Evolutionary conservation across 1,140 invertebrate species (phyloP).

Genomic region (Heterodera carotae): DNA sequence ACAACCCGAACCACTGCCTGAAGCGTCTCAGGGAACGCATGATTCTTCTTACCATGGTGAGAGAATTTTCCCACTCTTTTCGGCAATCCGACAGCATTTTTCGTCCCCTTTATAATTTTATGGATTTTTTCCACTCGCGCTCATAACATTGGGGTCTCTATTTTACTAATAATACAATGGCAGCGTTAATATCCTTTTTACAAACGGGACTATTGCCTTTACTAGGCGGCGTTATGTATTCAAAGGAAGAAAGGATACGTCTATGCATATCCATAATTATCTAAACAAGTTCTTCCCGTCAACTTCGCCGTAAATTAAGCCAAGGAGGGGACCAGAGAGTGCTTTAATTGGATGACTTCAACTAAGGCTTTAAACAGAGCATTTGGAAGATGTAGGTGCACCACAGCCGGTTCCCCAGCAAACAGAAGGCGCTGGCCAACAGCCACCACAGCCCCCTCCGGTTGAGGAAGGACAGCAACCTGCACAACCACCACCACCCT

Average conservation of each 20-base stretch:
- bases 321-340: neutral
- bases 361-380: neutral
- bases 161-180: too few relatives aligned
- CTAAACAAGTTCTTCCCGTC: too few relatives aligned
- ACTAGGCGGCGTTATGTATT: too few relatives aligned
- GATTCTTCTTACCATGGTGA: constrained; percentile 11
- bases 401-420: neutral
- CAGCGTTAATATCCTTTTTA: too few relatives aligned
- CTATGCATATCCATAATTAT: too few relatives aligned
- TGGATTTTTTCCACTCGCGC: too few relatives aligned
- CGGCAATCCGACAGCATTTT: too few relatives aligned
- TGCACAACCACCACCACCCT: constrained; percentile 34
- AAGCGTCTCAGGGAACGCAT: neutral
- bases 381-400: neutral
- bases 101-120: too few relatives aligned
- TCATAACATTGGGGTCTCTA: too few relatives aligned
- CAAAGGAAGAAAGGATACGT: too few relatives aligned
- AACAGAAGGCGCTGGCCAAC: neutral
- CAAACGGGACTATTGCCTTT: too few relatives aligned
- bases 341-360: too few relatives aligned
- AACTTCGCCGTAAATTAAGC: neutral
- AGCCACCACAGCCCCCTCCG: constrained; percentile 33
- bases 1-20: constrained; percentile 6
- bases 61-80: neutral
- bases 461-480: constrained; percentile 21